Conservation (phyloP, 2,113 vertebrate species). For the Amazona vittata region DNA sequence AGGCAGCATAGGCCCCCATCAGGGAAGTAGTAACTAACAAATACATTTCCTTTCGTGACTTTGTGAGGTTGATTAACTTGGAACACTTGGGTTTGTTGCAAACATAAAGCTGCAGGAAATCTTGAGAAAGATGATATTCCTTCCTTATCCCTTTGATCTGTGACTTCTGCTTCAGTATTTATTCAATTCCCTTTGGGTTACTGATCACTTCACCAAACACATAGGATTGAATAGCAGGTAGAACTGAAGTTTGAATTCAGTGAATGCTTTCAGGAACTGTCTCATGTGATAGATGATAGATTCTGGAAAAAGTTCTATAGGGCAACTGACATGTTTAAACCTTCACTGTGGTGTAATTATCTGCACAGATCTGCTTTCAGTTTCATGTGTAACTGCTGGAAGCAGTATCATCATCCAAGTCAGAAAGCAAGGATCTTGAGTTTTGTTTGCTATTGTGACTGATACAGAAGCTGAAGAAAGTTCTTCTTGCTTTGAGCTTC, state of each 20-base stretch:
- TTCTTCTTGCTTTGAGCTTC: neutral
- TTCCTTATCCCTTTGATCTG: neutral
- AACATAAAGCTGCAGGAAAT: neutral
- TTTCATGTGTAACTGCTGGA: neutral
- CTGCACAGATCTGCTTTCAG: neutral
- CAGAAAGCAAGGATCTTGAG: neutral
- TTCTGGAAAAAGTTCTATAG: neutral
- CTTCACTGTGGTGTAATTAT: neutral
- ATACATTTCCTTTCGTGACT: neutral
- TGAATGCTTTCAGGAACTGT: neutral
- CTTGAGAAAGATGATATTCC: neutral
- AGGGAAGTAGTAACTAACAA: neutral
- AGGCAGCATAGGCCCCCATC: neutral
- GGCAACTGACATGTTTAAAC: neutral
- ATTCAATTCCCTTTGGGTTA: neutral
- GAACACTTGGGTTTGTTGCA: neutral
- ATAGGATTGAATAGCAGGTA: neutral
- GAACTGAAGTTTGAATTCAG: neutral
- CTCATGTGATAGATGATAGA: neutral
- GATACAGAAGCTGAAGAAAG: neutral
- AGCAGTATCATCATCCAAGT: neutral
- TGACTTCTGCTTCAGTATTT: neutral
- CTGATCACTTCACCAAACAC: neutral
- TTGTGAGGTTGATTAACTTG: neutral
- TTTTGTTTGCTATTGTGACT: neutral